A percentile compares a stretch with the other conserved stretches of the same genome.
These are phyloP conservation scores for Pteruthius melanotis DNA, from an alignment of 2,113 vertebrate genomes.

Conservation along the genomic window DNA sequence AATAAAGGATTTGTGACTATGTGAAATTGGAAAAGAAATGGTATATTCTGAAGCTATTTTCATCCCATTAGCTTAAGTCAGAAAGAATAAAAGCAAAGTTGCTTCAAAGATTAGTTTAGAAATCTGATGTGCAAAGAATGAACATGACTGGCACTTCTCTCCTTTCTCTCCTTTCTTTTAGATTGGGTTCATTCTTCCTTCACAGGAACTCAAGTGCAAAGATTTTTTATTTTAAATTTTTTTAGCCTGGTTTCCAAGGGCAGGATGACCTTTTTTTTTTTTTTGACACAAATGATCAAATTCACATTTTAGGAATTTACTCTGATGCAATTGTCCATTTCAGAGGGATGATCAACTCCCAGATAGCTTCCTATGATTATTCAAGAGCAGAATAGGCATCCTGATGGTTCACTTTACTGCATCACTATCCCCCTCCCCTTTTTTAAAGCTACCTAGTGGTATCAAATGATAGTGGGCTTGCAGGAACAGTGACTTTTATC, in stretches of 20 bases:
- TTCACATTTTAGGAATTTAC: not conserved
- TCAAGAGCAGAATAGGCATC: not conserved
- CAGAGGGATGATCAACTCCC: not conserved
- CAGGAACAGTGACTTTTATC: not conserved
- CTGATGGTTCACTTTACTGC: not conserved
- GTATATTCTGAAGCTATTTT: constrained; percentile 72
- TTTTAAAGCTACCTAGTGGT: not conserved
- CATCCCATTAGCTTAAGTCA: constrained; percentile 73
- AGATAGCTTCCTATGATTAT: not conserved
- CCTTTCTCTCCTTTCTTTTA: not conserved
- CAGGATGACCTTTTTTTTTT: not conserved
- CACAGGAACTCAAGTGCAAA: not conserved
- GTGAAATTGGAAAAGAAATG: constrained; percentile 67
- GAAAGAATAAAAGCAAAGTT: constrained; percentile 69
- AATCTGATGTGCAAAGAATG: constrained; percentile 10
- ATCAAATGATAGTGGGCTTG: not conserved
- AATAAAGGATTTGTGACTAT: constrained; percentile 60
- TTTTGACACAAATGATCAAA: not conserved
- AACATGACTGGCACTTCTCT: not conserved
- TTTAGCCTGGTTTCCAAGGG: not conserved
- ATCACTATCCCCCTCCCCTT: not conserved
- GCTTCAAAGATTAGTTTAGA: constrained; percentile 59
- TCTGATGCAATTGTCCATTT: not conserved
- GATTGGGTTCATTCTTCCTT: not conserved
- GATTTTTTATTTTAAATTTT: not conserved